A percentile compares a stretch with the other conserved stretches of the same genome.
phyloP scores from a whole-genome alignment of 2,888 invertebrate genomes.

The Melangyna quadrimaculata region DNA sequence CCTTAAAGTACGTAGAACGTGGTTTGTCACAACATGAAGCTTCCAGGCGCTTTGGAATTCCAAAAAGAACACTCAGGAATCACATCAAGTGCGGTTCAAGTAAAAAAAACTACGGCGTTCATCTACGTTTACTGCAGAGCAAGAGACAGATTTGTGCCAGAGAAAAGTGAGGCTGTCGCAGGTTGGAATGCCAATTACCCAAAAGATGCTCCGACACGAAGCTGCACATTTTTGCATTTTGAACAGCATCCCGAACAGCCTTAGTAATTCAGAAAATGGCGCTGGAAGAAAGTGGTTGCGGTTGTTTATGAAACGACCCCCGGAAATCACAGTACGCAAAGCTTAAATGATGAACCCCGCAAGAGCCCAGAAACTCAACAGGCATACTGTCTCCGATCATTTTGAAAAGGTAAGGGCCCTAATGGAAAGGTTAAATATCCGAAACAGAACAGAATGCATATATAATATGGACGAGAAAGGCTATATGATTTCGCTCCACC shows the following conservation, averaged over 20 bases:
- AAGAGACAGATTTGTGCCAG: too few relatives aligned
- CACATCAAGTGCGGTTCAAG: neutral
- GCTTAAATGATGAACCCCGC: constrained; percentile 24
- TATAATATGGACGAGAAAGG: constrained; percentile 45
- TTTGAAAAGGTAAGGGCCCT: neutral
- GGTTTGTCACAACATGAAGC: neutral
- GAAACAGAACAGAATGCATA: constrained; percentile 10
- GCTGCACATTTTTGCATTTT: neutral
- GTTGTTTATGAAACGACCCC: constrained; percentile 39
- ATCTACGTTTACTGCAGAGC: neutral
- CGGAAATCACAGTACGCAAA: constrained; percentile 28
- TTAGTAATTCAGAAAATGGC: neutral
- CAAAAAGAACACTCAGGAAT: neutral
- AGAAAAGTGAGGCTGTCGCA: too few relatives aligned
- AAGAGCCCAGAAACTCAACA: neutral
- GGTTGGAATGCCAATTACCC: neutral
- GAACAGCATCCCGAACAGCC: neutral
- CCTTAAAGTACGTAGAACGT: neutral
- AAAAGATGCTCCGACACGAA: neutral
- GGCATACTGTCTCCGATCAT: neutral
- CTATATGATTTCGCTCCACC: constrained; percentile 35
- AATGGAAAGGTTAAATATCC: constrained; percentile 2
- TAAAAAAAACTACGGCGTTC: neutral
- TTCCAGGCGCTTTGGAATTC: neutral
- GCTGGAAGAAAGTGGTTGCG: constrained; percentile 28